Evolutionary conservation across 1,140 invertebrate genomes (phyloP).

Genomic region (Philaenus spumarius): DNA sequence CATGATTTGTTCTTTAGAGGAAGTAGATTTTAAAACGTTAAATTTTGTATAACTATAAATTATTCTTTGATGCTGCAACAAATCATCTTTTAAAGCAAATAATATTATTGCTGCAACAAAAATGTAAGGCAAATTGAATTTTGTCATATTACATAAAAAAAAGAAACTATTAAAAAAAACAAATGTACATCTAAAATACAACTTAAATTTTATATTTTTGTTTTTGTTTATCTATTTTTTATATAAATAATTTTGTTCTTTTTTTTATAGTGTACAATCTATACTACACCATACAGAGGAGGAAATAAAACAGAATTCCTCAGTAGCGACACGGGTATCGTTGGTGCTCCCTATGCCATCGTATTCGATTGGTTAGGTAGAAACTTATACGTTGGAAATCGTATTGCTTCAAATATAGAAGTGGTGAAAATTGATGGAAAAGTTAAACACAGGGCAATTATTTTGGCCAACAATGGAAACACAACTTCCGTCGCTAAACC

Average conservation of each 20-base stretch:
- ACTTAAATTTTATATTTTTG: too few species aligned
- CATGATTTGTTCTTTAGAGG: too few species aligned
- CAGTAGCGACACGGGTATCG: conserved; percentile 66
- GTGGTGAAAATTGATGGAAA: conserved; percentile 83
- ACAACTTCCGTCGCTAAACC: conserved; percentile 81
- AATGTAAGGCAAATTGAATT: too few species aligned
- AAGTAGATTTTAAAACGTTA: too few species aligned
- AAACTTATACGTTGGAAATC: conserved; percentile 92
- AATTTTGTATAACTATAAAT: too few species aligned
- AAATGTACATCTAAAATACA: too few species aligned
- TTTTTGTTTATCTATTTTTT: neutral
- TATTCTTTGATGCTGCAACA: too few species aligned
- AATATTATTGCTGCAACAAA: too few species aligned
- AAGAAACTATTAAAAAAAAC: too few species aligned
- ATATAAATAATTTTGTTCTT: conserved; percentile 5
- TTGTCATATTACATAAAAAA: too few species aligned
- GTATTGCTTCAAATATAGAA: conserved; percentile 86
- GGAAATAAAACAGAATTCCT: conserved; percentile 84
- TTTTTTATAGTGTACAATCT: conserved; percentile 72
- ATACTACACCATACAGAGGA: conserved; percentile 73
- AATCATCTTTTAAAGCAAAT: too few species aligned
- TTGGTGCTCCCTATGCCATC: conserved; percentile 84
- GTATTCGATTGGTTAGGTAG: conserved; percentile 95
- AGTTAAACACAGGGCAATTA: conserved; percentile 72
- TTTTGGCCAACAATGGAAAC: conserved; percentile 87